Evolutionary conservation across 1,140 invertebrate genomes (phyloP), one percentile per base, ranked within the genome.

Genomic region (Platyura marginata): DNA sequence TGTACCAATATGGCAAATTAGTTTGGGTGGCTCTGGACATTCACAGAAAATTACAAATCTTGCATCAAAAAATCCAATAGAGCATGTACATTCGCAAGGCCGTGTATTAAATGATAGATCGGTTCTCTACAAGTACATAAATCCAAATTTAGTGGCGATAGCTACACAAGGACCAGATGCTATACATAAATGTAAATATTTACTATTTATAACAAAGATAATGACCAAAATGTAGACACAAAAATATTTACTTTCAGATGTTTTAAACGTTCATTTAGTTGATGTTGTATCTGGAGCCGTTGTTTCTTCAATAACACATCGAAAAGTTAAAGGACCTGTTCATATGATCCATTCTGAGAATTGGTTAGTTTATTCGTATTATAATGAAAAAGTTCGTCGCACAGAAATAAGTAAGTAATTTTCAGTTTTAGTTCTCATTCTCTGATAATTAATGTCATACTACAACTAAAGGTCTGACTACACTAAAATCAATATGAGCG

Each of bases 91-190:
- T 61, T 95, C 93, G 1, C 89, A 93, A 59, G 95, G 95, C 21
- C 74, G 90, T 51, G 93, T 98, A 21, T 66, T 98, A 44, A 81
- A 79, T 22, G 94, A 98, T 68, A 72, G 95, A 51, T 90, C 85
- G 55, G 94, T 98, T 33, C 72, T 98, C 16, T 99, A 98, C 65
- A 99, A 98, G 61, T 98, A 98, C 61, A 74, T 91, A 38, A 98
- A 99, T 73, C 95, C 95, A 19, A 98, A 98, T 68, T 65, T 98
- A 44, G 77, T 94, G 35, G 85, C 84, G 20, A 69, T 97, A 47
- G 70, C 85, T 8, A 82, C 86, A 1, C 72, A 89, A 60, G 79
- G 78, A 36, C 69, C 73, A 33, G 83, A 90, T 63, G 69, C 69
- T 40, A 59, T 73, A 36, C 75, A 86, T 53, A 83, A 84, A 70